Conservation (phyloP, 1,140 invertebrate species). For the Yoshiicerus persimilis region DNA sequence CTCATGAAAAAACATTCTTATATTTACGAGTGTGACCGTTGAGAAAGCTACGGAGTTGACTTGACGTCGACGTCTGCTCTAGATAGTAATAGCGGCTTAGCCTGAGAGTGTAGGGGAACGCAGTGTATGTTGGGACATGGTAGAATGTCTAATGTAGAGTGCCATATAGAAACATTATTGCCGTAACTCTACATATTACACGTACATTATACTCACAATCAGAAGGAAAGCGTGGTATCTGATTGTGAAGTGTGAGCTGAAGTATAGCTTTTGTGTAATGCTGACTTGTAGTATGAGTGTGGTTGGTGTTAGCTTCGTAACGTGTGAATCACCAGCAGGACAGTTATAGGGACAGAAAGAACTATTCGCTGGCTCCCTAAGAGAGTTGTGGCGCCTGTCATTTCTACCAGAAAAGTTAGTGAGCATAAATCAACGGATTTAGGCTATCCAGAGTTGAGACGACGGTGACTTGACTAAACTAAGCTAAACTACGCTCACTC, state of each 20-base stretch:
- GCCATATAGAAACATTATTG: neutral
- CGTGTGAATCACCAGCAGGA: constrained; percentile 12
- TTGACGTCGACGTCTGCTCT: neutral
- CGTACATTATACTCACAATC: neutral
- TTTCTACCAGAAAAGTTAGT: constrained; percentile 10
- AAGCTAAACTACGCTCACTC: neutral
- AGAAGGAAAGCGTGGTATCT: neutral
- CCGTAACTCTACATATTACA: neutral
- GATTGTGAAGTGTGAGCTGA: neutral
- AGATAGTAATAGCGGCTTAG: neutral
- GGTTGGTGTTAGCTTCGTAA: neutral
- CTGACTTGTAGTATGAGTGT: neutral
- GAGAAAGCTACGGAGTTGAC: neutral
- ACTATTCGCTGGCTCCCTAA: neutral
- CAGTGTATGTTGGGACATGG: neutral
- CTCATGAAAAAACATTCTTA: neutral
- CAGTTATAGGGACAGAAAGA: constrained; percentile 6
- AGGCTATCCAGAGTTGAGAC: neutral
- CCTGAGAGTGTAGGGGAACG: neutral
- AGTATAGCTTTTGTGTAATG: neutral
- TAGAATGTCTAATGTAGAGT: neutral
- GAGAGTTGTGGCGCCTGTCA: constrained; percentile 17
- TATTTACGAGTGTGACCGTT: neutral
- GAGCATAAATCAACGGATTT: constrained; percentile 22
- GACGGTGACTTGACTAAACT: neutral